A percentile compares a stretch with the other conserved stretches of the same genome.
Conservation (phyloP, 2,113 vertebrate species). For the Anser cygnoides region DNA sequence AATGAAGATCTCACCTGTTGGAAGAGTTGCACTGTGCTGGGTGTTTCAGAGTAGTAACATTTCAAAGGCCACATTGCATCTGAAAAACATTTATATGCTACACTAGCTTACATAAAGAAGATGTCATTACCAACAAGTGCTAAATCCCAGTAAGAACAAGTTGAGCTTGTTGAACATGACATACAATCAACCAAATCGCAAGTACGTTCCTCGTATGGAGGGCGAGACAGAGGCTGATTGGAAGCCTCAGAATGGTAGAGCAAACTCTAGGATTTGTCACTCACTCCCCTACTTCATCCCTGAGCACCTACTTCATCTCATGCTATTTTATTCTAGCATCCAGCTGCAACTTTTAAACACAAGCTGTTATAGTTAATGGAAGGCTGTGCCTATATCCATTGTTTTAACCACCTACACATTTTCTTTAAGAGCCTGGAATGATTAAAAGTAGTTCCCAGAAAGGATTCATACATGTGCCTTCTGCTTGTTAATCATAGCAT, state of each 20-base stretch:
- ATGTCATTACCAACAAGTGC: not conserved
- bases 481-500: not conserved
- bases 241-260: not conserved
- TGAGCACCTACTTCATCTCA: not conserved
- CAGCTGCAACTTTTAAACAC: not conserved
- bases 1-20: too few relatives aligned
- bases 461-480: not conserved
- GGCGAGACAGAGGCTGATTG: not conserved
- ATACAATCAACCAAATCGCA: not conserved
- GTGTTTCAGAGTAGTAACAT: too few relatives aligned
- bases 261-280: not conserved
- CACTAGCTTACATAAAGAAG: not conserved
- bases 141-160: not conserved
- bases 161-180: not conserved
- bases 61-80: too few relatives aligned
- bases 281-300: not conserved
- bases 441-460: not conserved
- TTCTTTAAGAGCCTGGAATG: not conserved
- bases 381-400: not conserved
- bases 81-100: not conserved
- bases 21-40: too few relatives aligned
- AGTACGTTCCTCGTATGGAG: not conserved
- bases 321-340: not conserved
- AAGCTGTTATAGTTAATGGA: not conserved
- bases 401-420: not conserved